Evolutionary conservation across 2,113 vertebrate species (phyloP).

Genomic region (Hydrolagus affinis): DNA sequence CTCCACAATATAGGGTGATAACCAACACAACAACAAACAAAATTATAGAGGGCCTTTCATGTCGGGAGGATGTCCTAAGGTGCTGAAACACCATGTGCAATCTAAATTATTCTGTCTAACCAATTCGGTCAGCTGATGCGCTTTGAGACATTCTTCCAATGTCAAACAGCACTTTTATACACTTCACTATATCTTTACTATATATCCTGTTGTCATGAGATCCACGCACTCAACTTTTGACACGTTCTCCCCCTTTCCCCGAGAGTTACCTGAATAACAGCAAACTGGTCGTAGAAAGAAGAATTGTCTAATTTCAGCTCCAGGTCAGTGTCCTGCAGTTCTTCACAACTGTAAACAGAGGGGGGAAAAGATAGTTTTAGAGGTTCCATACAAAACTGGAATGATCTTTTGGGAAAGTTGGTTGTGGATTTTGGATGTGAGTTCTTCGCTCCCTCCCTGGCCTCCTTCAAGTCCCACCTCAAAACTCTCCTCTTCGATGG

Average conservation of each 20-base stretch:
- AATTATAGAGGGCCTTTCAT: no score
- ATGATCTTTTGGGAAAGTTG: background rate
- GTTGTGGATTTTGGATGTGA: background rate
- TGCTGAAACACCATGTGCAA: background rate
- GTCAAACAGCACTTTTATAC: background rate
- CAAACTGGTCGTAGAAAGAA: constrained; percentile 91
- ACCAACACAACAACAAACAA: no score
- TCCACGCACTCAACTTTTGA: no score
- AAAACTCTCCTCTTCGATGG: no score
- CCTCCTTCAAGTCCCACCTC: no score
- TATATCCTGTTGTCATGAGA: no score
- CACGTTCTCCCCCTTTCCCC: background rate
- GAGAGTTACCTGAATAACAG: constrained; percentile 75
- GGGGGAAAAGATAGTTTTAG: background rate
- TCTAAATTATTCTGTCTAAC: background rate
- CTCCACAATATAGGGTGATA: no score
- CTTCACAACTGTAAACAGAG: constrained; percentile 70
- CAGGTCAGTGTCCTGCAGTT: constrained; percentile 79
- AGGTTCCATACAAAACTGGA: background rate
- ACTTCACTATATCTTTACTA: background rate
- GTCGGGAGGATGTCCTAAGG: no score
- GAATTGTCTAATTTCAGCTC: constrained; percentile 85
- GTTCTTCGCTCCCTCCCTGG: no score
- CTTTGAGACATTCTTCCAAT: no score
- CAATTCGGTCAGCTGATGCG: background rate